Evolutionary conservation across 2,113 vertebrate species (phyloP).

Genomic region (Pomatostomus ruficeps): DNA sequence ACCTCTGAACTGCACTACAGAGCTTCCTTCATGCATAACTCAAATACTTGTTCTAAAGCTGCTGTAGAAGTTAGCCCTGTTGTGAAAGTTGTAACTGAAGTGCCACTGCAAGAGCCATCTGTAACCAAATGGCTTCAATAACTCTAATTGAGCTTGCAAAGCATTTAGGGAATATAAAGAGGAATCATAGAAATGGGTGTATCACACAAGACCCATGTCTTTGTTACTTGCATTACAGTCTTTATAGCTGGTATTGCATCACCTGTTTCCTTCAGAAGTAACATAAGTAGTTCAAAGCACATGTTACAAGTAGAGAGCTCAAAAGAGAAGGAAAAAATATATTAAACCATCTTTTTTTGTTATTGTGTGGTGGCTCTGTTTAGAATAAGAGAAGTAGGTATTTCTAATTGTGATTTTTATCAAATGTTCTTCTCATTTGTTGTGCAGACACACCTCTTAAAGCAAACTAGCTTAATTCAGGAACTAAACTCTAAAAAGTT

Average conservation of each 20-base stretch:
- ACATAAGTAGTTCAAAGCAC: not conserved
- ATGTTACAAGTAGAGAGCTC: not conserved
- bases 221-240: not conserved
- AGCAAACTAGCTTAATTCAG: not conserved
- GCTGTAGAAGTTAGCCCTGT: not conserved
- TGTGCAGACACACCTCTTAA: not conserved
- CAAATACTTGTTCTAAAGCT: not conserved
- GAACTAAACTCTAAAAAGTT: not conserved
- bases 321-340: not conserved
- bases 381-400: not conserved
- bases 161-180: not conserved
- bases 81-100: not conserved
- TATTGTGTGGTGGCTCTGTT: not conserved
- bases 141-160: not conserved
- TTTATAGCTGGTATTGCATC: not conserved
- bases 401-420: not conserved
- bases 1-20: not conserved
- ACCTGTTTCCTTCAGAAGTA: not conserved
- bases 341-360: not conserved
- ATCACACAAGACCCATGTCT: not conserved
- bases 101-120: not conserved
- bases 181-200: not conserved
- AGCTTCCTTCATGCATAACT: not conserved
- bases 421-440: not conserved
- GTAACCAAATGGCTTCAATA: not conserved